Evolutionary conservation across 1,140 invertebrate species (phyloP).

Genomic region (Hycleus phaleratus): DNA sequence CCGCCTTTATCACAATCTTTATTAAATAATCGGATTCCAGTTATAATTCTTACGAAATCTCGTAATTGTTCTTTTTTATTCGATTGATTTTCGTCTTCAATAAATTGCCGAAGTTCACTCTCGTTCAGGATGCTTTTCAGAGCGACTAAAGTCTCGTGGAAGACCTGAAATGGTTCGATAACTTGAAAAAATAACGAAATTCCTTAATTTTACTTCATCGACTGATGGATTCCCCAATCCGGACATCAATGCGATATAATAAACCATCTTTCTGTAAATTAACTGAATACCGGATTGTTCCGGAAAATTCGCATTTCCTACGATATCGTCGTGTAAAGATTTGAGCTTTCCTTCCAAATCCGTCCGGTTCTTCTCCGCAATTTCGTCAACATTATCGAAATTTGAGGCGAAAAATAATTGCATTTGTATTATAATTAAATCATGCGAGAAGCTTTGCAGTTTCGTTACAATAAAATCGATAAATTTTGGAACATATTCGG

Average conservation of each 20-base stretch:
- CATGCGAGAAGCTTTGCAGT: constrained; percentile 35
- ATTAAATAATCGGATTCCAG: constrained; percentile 61
- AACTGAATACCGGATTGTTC: constrained; percentile 41
- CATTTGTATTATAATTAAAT: constrained; percentile 52
- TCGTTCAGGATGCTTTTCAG: constrained; percentile 65
- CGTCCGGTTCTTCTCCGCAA: constrained; percentile 46
- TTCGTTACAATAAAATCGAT: constrained; percentile 42
- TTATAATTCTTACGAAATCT: constrained; percentile 51
- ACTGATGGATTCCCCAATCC: constrained; percentile 56
- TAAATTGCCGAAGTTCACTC: constrained; percentile 58
- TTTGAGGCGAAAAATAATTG: constrained; percentile 63
- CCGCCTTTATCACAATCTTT: constrained; percentile 57
- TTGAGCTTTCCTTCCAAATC: constrained; percentile 31
- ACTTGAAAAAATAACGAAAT: too few species aligned
- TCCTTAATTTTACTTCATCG: constrained; percentile 38
- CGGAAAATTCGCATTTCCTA: too few species aligned
- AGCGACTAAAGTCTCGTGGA: constrained; percentile 54
- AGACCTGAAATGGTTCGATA: constrained; percentile 34
- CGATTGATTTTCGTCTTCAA: constrained; percentile 45
- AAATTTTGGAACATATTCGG: constrained; percentile 43
- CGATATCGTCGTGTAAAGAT: too few species aligned
- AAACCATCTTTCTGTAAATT: constrained; percentile 56
- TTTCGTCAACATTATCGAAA: constrained; percentile 50
- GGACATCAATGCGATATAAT: constrained; percentile 51
- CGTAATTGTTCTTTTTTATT: constrained; percentile 40